Percentiles rank a stretch among this genome's conserved stretches.
Conservation (phyloP, 2,888 invertebrate species). For the Erynnis tages region DNA sequence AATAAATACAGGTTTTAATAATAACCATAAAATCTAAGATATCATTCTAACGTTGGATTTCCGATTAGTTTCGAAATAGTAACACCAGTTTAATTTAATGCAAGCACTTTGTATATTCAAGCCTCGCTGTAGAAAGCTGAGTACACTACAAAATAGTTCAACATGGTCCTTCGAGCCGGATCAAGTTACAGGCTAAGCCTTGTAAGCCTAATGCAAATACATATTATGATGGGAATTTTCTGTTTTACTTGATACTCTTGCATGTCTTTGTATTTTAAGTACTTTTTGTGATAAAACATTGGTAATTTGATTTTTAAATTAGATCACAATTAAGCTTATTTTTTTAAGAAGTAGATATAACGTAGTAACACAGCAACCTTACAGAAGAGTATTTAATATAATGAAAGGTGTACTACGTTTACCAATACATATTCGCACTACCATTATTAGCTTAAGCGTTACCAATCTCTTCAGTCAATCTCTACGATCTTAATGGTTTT, state of each 20-base stretch:
- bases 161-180: constrained; percentile 30
- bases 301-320: no score
- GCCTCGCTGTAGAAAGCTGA: constrained; percentile 19
- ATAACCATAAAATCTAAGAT: constrained; percentile 4
- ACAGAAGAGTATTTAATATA: no score
- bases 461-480: no score
- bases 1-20: not conserved
- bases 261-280: not conserved
- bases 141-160: constrained; percentile 21
- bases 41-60: not conserved
- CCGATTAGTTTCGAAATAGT: constrained; percentile 5
- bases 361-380: no score
- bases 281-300: no score
- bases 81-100: constrained; percentile 21
- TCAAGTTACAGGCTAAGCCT: constrained; percentile 23
- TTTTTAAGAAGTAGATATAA: no score
- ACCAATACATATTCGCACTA: no score
- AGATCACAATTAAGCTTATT: no score
- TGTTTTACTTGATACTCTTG: constrained; percentile 14
- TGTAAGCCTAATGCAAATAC: constrained; percentile 18
- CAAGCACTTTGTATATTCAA: constrained; percentile 15
- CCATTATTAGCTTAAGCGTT: no score
- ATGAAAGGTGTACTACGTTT: no score
- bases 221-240: constrained; percentile 12
- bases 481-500: no score